A percentile compares a stretch with the other conserved stretches of the same genome.
Conservation (phyloP, 1,140 invertebrate species). For the Coboldia fuscipes region DNA sequence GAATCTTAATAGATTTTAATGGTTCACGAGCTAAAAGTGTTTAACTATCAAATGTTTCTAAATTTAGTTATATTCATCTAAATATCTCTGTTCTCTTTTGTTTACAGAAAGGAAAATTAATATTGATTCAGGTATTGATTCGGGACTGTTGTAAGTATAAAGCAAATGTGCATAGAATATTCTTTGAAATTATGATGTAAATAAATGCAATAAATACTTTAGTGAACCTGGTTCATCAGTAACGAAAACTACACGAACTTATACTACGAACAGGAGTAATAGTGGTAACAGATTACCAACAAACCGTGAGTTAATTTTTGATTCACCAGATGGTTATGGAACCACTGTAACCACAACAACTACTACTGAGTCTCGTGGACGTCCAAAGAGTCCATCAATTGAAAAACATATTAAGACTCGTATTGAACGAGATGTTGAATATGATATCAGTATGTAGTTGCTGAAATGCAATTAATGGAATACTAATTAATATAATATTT, state of each 20-base stretch:
- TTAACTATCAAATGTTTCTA: too few relatives aligned
- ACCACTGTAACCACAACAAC: not conserved
- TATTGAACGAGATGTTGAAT: constrained; percentile 1
- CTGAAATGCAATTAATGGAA: not conserved
- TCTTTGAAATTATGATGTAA: not conserved
- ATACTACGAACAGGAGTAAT: constrained; percentile 13
- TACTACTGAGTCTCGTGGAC: not conserved
- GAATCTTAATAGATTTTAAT: too few relatives aligned
- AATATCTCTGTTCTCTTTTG: too few relatives aligned
- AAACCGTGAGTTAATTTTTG: constrained; percentile 6
- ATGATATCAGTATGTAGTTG: not conserved
- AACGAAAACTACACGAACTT: constrained; percentile 17
- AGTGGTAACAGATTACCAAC: constrained; percentile 3
- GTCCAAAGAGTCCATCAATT: constrained; percentile 2
- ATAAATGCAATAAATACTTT: not conserved
- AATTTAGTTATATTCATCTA: too few relatives aligned
- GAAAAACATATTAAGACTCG: not conserved
- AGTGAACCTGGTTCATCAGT: constrained; percentile 12
- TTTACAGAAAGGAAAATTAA: not conserved
- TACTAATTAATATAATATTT: constrained; percentile 6
- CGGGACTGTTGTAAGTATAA: constrained; percentile 18
- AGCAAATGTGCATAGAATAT: constrained; percentile 6
- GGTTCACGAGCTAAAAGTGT: too few relatives aligned
- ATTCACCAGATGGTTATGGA: not conserved
- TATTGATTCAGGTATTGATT: constrained; percentile 10